Evolutionary conservation across 1,140 invertebrate species (phyloP).

Genomic region (Andricus grossulariae): DNA sequence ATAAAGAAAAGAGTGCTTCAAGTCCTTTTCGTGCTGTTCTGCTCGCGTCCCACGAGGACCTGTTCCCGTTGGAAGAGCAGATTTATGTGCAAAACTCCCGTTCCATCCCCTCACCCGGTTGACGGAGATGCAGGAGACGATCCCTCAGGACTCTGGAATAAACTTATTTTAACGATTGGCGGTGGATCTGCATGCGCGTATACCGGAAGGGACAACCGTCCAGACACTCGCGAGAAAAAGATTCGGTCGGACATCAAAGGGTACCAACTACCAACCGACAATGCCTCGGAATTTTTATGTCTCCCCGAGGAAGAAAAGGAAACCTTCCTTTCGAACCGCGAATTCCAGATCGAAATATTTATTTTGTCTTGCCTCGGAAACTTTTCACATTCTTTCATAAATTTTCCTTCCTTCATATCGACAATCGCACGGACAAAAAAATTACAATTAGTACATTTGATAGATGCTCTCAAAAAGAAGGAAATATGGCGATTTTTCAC

Average conservation of each 20-base stretch:
- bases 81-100: slow-evolving; percentile 76
- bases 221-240: slow-evolving; percentile 33
- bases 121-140: slow-evolving; percentile 70
- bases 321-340: not conserved
- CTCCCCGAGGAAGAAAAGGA: slow-evolving; percentile 16
- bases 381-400: slow-evolving; percentile 18
- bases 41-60: slow-evolving; percentile 66
- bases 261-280: slow-evolving; percentile 9
- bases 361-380: slow-evolving; percentile 3
- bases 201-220: slow-evolving; percentile 45
- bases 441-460: too few relatives aligned
- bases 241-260: slow-evolving; percentile 32
- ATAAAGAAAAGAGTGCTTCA: slow-evolving; percentile 73
- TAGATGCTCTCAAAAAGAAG: too few relatives aligned
- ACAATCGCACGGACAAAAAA: too few relatives aligned
- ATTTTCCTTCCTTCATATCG: not conserved
- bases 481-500: too few relatives aligned
- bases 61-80: slow-evolving; percentile 69
- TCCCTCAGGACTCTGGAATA: slow-evolving; percentile 72
- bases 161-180: slow-evolving; percentile 68
- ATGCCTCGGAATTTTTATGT: slow-evolving; percentile 22
- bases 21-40: slow-evolving; percentile 70
- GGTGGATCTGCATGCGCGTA: slow-evolving; percentile 60
- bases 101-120: slow-evolving; percentile 64
- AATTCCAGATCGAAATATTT: slow-evolving; percentile 31